Percentiles rank a stretch among this genome's conserved stretches.
These are phyloP conservation scores for Laspeyria flexula DNA, from an alignment of 2,888 invertebrate genomes.

Conservation along the genomic window DNA sequence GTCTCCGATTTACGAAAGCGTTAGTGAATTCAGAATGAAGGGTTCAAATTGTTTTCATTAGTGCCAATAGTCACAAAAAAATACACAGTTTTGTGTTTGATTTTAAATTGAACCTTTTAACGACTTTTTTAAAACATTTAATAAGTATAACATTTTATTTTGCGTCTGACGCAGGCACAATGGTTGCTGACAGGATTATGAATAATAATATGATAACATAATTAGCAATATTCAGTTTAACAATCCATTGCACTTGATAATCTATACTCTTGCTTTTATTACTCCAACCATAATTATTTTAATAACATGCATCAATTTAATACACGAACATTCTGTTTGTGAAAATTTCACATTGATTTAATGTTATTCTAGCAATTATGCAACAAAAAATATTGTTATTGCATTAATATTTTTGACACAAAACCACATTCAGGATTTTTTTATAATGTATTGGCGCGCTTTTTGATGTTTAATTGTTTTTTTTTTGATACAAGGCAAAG, in stretches of 20 bases:
- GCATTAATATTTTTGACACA: no score
- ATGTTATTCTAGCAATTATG: neutral
- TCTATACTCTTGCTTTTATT: no score
- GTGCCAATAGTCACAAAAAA: constrained; percentile 3
- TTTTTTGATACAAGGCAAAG: constrained; percentile 1
- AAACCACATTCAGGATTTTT: no score
- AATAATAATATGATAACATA: no score
- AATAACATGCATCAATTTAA: neutral
- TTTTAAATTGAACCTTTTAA: neutral
- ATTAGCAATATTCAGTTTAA: constrained; percentile 24
- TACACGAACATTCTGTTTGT: constrained; percentile 1
- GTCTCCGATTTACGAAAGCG: constrained; percentile 36
- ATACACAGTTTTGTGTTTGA: neutral
- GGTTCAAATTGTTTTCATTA: constrained; percentile 17
- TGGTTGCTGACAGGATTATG: no score
- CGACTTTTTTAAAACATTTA: no score
- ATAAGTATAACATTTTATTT: constrained; percentile 24
- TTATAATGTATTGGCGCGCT: neutral
- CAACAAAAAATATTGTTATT: neutral
- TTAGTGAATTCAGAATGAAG: constrained; percentile 19
- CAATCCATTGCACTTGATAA: no score
- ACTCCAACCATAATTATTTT: no score
- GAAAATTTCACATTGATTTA: neutral
- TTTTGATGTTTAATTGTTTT: no score
- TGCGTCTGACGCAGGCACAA: no score